These are phyloP conservation scores for Taenioides sp. DNA, from an alignment of 2,797 vertebrate species.

Conservation along the genomic window DNA sequence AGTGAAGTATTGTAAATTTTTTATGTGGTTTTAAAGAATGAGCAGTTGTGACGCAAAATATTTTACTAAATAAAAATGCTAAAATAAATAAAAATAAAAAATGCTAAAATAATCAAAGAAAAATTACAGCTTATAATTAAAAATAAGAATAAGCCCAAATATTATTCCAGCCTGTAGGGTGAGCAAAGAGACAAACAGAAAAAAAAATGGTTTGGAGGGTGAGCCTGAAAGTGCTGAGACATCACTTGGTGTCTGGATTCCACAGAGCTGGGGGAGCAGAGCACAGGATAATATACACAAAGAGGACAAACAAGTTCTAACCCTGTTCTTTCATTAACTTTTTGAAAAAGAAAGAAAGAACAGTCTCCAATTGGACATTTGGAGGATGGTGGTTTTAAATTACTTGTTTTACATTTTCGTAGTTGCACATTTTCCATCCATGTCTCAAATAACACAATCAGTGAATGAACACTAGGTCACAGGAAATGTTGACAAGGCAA, in stretches of 20 bases:
- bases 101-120: background rate
- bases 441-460: conserved; percentile 34
- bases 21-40: background rate
- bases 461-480: conserved; percentile 54
- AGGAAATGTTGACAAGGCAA: conserved; percentile 73
- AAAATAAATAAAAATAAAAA: background rate
- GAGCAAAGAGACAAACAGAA: conserved; percentile 43
- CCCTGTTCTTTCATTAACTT: conserved; percentile 9
- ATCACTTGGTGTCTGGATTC: conserved; percentile 71
- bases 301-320: conserved; percentile 42
- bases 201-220: conserved; percentile 47
- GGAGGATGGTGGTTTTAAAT: background rate
- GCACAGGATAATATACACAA: conserved; percentile 28
- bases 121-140: background rate
- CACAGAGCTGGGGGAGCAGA: conserved; percentile 65
- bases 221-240: conserved; percentile 75
- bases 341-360: conserved; percentile 28
- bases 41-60: background rate
- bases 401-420: background rate
- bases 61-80: background rate
- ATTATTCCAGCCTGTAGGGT: conserved; percentile 66
- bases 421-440: background rate
- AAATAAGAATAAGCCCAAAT: background rate
- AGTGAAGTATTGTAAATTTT: background rate
- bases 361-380: background rate